Percentiles rank a stretch among this genome's conserved stretches.
Evolutionary conservation across 2,888 invertebrate genomes (phyloP).

Genomic region (Aelia acuminata): DNA sequence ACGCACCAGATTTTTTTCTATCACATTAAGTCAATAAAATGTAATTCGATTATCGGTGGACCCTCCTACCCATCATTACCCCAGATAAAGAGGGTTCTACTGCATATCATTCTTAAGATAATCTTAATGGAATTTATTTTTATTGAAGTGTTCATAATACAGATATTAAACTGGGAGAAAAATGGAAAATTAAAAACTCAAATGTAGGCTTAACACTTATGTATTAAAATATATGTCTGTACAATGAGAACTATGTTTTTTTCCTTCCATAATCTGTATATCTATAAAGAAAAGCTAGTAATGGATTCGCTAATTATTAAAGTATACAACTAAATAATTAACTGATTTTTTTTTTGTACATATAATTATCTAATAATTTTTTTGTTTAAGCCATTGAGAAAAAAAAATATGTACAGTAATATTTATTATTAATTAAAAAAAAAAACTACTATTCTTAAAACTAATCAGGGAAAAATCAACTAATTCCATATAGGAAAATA

Average conservation of each 20-base stretch:
- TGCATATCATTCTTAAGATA: too few relatives aligned
- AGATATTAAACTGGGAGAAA: background rate
- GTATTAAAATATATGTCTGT: conserved; percentile 26
- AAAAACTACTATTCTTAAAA: background rate
- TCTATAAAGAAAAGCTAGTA: background rate
- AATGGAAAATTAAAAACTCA: conserved; percentile 9
- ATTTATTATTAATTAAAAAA: background rate
- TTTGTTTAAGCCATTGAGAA: background rate
- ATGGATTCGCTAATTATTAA: background rate
- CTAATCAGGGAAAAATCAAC: conserved; percentile 3
- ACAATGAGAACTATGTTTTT: background rate
- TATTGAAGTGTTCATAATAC: too few relatives aligned
- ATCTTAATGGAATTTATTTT: too few relatives aligned
- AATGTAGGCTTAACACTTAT: background rate
- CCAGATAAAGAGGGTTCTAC: too few relatives aligned
- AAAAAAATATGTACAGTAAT: background rate
- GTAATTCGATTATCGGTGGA: too few relatives aligned
- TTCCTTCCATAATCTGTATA: background rate
- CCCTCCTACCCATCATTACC: too few relatives aligned
- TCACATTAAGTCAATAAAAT: too few relatives aligned
- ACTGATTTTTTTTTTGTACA: background rate
- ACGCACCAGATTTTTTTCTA: too few relatives aligned
- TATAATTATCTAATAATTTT: background rate
- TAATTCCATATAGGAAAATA: background rate
- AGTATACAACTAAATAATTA: background rate